Base-by-base conservation (phyloP, 2,113 vertebrate species). In the Gymnogyps californianus region DNA sequence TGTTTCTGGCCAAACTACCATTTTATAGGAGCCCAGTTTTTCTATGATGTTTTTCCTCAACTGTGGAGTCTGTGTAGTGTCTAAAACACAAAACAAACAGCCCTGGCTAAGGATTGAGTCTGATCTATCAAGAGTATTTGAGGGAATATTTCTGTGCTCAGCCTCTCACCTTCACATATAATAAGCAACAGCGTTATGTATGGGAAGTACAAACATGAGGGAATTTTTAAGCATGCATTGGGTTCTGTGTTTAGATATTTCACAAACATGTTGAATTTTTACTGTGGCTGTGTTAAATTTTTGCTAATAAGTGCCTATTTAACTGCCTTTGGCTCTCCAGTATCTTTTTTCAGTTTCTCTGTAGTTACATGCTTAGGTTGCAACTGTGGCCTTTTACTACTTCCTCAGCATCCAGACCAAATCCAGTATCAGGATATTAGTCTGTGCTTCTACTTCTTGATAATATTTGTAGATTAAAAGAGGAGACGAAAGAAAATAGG, bases 251-350 rank as follows among this genome's bases (percentile, higher is more conserved):
- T 94, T 76, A 70, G 74, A 6, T 75, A 38, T 38, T 77, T 51
- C 64, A 87, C 31, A 71, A 64, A 21, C 2, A 2, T 7, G 22
- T 52, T 31, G 54, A 44, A 59, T 10, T 61, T 75, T 71, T 54
- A 7, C 25, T 66, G 67, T 0, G 6, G 32, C 38, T 40, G 0
- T 22, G 22, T 55, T 61, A 25, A 2, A 0, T 31, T 77, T 62
- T 59, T 66, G 49, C 21, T 38, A 14, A 0, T 25, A 34, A 61
- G 20, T 74, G 55, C 32, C 59, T 66, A 3, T 62, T 52, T 16
- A 62, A 10, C 12, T 47, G 32, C 17, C 22, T 81, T 55, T 47
- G 34, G 10, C 13, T 76, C 52, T 55, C 19, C 22, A 16, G 24
- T 20, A 25, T 18, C 2, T 47, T 44, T 76, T 15, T 80, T 38